A percentile compares a stretch with the other conserved stretches of the same genome.
These are phyloP conservation scores for Pammene aurita DNA, from an alignment of 2,888 invertebrate genomes.

Conservation along the genomic window DNA sequence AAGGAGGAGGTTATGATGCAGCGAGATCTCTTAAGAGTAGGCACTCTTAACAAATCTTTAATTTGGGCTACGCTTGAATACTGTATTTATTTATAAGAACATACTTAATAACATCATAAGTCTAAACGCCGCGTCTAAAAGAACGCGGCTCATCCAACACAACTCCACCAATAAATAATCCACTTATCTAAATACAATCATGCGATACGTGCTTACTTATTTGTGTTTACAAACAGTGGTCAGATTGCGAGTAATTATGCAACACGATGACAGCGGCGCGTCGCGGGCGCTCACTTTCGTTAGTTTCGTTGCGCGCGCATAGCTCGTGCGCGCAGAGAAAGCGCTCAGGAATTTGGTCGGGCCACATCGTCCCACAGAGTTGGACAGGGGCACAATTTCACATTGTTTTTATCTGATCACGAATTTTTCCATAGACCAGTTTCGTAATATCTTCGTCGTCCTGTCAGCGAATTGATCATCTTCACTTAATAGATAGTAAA, in stretches of 20 bases:
- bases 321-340: slow-evolving; percentile 69
- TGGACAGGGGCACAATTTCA: slow-evolving; percentile 14
- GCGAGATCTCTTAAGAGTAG: too few species aligned
- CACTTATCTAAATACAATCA: slow-evolving; percentile 69
- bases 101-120: too few species aligned
- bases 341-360: slow-evolving; percentile 79
- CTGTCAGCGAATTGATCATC: neutral
- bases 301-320: slow-evolving; percentile 53
- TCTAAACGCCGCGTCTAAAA: too few species aligned
- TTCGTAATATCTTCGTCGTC: too few species aligned
- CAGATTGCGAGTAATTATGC: slow-evolving; percentile 78
- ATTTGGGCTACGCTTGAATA: too few species aligned
- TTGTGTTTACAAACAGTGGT: slow-evolving; percentile 81
- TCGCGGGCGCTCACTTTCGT: slow-evolving; percentile 76
- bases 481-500: neutral
- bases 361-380: slow-evolving; percentile 47
- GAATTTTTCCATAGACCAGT: neutral
- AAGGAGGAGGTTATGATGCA: too few species aligned
- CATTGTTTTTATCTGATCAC: slow-evolving; percentile 2
- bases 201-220: slow-evolving; percentile 69
- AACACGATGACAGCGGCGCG: slow-evolving; percentile 72
- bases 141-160: neutral
- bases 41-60: too few species aligned
- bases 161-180: slow-evolving; percentile 6
- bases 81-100: too few species aligned